A percentile compares a stretch with the other conserved stretches of the same genome.
Evolutionary conservation across 2,113 vertebrate species (phyloP).

Genomic region (Diadophis punctatus): DNA sequence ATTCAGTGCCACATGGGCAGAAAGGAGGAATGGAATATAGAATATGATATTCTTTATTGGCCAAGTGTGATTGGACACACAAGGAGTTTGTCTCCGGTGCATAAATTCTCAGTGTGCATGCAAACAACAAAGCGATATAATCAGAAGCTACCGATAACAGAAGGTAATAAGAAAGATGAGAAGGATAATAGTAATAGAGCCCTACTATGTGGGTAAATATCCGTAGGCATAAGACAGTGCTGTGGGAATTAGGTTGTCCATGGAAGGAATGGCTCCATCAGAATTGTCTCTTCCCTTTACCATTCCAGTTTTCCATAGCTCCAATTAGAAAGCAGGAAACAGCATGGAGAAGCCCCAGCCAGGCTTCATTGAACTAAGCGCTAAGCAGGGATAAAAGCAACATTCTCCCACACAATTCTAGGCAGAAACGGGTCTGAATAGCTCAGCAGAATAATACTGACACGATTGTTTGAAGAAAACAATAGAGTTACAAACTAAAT

Average conservation of each 20-base stretch:
- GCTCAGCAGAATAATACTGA: background rate
- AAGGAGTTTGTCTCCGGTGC: background rate
- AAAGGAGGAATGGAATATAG: background rate
- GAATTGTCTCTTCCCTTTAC: background rate
- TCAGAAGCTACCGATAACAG: background rate
- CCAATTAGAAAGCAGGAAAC: background rate
- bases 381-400: background rate
- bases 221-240: background rate
- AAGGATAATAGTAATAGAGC: background rate
- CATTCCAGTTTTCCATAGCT: background rate
- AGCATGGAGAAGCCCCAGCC: background rate
- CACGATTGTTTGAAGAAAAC: background rate
- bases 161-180: background rate
- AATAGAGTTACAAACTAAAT: background rate
- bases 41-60: background rate
- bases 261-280: background rate
- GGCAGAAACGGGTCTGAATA: background rate
- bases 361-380: background rate
- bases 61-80: background rate
- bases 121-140: background rate
- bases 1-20: background rate
- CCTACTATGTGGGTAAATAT: background rate
- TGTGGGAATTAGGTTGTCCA: background rate
- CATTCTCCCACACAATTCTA: background rate
- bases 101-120: background rate